Evolutionary conservation across 2,797 vertebrate species (phyloP).

Genomic region (Monodelphis domestica): DNA sequence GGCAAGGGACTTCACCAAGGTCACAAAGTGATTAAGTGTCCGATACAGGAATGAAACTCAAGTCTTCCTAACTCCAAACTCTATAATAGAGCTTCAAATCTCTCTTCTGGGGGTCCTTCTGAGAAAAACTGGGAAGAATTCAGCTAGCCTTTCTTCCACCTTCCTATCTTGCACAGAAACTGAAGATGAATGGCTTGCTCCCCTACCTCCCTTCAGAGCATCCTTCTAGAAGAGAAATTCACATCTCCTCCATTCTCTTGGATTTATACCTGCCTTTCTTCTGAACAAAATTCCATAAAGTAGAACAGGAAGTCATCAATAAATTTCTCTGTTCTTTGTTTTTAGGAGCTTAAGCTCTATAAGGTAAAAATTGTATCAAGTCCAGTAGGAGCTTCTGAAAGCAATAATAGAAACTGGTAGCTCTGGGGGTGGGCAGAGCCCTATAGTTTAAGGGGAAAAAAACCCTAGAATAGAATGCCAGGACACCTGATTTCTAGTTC

Average conservation of each 20-base stretch:
- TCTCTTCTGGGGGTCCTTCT: not conserved
- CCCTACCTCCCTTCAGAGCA: not conserved
- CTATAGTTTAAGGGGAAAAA: not conserved
- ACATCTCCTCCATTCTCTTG: not conserved
- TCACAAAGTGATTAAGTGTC: too few species aligned
- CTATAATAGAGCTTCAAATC: not conserved
- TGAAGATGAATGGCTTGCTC: not conserved
- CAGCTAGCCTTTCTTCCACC: not conserved
- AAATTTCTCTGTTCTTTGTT: not conserved
- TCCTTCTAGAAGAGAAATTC: not conserved
- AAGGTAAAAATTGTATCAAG: not conserved
- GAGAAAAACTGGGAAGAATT: not conserved
- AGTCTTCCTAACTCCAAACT: not conserved
- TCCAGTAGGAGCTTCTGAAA: not conserved
- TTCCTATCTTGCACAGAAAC: not conserved
- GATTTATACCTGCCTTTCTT: not conserved
- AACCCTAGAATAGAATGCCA: not conserved
- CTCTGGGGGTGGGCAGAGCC: not conserved
- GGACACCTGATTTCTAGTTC: not conserved
- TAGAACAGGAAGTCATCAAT: not conserved
- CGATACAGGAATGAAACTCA: not conserved
- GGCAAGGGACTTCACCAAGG: not conserved
- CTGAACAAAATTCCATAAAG: not conserved
- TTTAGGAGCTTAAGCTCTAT: not conserved
- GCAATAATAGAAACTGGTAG: not conserved